A percentile compares a stretch with the other conserved stretches of the same genome.
phyloP scores from a whole-genome alignment of 2,113 vertebrate species.

The Zeus faber region DNA sequence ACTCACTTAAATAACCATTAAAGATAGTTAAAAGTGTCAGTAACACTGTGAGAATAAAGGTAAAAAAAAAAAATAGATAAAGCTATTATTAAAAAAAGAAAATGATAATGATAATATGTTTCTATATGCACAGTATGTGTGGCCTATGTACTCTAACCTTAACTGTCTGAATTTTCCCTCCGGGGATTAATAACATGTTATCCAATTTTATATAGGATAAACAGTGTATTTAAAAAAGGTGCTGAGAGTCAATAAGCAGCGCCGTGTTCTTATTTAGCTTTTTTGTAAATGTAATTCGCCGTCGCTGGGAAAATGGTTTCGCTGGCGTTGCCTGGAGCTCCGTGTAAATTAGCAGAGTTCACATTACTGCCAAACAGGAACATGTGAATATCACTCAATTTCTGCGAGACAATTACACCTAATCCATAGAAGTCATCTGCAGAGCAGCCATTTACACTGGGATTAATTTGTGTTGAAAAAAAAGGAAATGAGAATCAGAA shows the following conservation, averaged over 20 bases:
- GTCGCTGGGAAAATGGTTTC: conserved; percentile 59
- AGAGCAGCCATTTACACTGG: conserved; percentile 29
- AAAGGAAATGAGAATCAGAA: no score
- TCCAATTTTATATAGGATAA: conserved; percentile 40
- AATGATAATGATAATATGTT: no score
- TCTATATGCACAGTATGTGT: no score
- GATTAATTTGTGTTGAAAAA: conserved; percentile 46
- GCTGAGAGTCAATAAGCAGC: conserved; percentile 69
- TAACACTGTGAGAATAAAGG: no score
- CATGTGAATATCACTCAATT: conserved; percentile 29
- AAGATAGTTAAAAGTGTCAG: no score
- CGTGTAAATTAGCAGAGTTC: conserved; percentile 58
- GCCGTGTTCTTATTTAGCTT: conserved; percentile 67
- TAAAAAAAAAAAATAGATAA: no score
- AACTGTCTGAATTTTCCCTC: no score
- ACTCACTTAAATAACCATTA: no score
- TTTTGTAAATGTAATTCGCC: conserved; percentile 54
- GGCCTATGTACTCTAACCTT: no score
- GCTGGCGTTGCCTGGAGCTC: conserved; percentile 57
- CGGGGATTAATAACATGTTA: no score
- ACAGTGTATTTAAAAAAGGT: conserved; percentile 70
- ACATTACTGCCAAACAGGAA: conserved; percentile 44
- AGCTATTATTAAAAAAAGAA: no score
- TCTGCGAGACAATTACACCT: conserved; percentile 37
- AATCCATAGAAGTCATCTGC: conserved; percentile 33